Evolutionary conservation across 2,888 invertebrate genomes (phyloP).

Genomic region (Syrista parreyssii): DNA sequence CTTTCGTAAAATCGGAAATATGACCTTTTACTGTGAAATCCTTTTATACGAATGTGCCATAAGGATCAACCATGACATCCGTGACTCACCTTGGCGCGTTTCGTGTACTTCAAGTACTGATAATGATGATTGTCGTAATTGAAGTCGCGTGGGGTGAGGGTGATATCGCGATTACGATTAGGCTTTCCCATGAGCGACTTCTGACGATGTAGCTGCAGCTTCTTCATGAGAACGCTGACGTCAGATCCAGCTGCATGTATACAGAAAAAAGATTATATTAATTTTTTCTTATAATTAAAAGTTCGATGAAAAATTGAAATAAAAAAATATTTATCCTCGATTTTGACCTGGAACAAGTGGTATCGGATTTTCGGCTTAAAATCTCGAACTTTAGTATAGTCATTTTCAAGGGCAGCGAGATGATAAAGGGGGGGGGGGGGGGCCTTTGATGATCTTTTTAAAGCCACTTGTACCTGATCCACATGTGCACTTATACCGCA

Average conservation of each 20-base stretch:
- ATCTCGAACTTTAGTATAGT: not conserved
- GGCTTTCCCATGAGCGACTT: conserved; percentile 52
- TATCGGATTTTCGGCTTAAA: not conserved
- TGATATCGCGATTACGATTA: conserved; percentile 63
- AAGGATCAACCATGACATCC: not conserved
- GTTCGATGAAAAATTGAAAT: not conserved
- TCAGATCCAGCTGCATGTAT: conserved; percentile 36
- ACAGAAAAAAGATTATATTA: not conserved
- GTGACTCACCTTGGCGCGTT: conserved; percentile 72
- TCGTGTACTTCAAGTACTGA: conserved; percentile 81
- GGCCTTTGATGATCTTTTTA: not conserved
- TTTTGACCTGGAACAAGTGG: not conserved
- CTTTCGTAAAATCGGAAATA: not conserved
- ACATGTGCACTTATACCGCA: not conserved
- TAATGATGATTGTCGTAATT: conserved; percentile 84
- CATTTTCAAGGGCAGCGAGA: not conserved
- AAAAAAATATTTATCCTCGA: not conserved
- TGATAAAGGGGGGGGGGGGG: not conserved
- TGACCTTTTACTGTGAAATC: not conserved
- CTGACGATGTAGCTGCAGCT: conserved; percentile 50
- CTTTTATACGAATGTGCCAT: not conserved
- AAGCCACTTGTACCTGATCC: not conserved
- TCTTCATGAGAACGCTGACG: conserved; percentile 50
- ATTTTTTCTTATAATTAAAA: not conserved
- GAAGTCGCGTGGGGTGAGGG: conserved; percentile 80